Conservation (phyloP, 2,113 vertebrate genomes). For the Choloepus hoffmanni region DNA sequence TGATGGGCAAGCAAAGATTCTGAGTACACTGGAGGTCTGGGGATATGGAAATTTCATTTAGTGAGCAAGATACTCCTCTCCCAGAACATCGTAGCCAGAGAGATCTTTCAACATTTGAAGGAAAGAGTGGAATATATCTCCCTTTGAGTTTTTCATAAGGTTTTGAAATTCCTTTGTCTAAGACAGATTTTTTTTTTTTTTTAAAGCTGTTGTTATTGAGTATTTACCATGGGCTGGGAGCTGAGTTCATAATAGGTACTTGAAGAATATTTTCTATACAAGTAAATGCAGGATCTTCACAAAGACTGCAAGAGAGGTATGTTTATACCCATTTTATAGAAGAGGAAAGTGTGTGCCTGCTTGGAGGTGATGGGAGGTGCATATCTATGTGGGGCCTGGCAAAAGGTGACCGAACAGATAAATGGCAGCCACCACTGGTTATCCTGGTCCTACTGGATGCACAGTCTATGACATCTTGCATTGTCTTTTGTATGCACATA, state of each 20-base stretch:
- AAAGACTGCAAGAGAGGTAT: neutral
- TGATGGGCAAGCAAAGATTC: neutral
- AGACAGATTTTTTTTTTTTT: neutral
- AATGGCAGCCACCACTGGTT: neutral
- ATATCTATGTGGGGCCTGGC: rapidly evolving
- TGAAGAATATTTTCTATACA: neutral
- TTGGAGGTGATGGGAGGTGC: neutral
- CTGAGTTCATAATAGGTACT: neutral
- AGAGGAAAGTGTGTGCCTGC: neutral
- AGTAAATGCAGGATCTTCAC: neutral
- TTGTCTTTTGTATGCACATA: neutral
- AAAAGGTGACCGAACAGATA: neutral
- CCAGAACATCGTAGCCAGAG: neutral
- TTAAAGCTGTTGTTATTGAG: neutral
- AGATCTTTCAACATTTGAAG: neutral
- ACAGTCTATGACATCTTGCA: neutral
- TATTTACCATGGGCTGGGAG: neutral
- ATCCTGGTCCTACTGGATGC: no score
- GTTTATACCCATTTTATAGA: neutral
- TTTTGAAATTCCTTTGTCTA: neutral
- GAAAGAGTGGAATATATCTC: neutral
- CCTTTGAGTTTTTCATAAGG: neutral
- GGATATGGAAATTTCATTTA: neutral
- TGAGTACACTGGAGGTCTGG: neutral
- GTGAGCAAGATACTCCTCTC: neutral